Base-by-base conservation (phyloP, 2,113 vertebrate genomes). In the Taurulus bubalis region DNA sequence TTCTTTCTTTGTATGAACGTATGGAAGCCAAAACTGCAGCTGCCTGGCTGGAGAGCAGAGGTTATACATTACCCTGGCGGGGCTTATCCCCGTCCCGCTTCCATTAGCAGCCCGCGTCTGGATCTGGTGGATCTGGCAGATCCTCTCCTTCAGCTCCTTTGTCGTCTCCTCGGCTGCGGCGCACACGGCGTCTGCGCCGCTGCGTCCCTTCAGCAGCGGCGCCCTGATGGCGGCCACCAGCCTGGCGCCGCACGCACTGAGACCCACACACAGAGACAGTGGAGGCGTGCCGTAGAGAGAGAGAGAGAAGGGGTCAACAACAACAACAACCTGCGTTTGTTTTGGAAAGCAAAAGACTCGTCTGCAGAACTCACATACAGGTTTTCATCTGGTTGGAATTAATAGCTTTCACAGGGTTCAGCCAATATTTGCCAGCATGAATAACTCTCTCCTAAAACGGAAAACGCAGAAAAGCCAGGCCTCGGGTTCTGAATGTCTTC, bases 151-250 rank as follows among this genome's bases (percentile, higher is more conserved):
- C 88, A 99, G 95, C 76, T 96, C 95, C 77, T 91, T 89, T 72
- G 95, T 87, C 11, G 95, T 94, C 87, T 96, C 95, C 65, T 97
- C 96, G 6, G 94, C 93, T 11, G 95, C 96, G 65, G 87, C 84
- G 73, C 80, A 94, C 71, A 97, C 94, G 9, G 87, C 82, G 80
- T 97, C 96, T 83, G 91, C 94, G 60, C 91, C 94, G 94, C 94
- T 94, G 91, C 89, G 93, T 77, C 96, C 97, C 94, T 98, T 99
- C 86, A 96, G 95, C 90, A 99, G 90, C 64, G 86, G 93, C 12
- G 92, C 94, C 93, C 96, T 96, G 89, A 99, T 95, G 91, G 95
- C 86, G 2, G 95, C 92, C 78, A 99, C 93, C 89, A 99, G 94
- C 88, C 75, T 90, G 68, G 92, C 84, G 66, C 95, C 97, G 74